A percentile compares a stretch with the other conserved stretches of the same genome.
phyloP scores from a whole-genome alignment of 2,888 invertebrate genomes.

The Dysmachus trigonus region DNA sequence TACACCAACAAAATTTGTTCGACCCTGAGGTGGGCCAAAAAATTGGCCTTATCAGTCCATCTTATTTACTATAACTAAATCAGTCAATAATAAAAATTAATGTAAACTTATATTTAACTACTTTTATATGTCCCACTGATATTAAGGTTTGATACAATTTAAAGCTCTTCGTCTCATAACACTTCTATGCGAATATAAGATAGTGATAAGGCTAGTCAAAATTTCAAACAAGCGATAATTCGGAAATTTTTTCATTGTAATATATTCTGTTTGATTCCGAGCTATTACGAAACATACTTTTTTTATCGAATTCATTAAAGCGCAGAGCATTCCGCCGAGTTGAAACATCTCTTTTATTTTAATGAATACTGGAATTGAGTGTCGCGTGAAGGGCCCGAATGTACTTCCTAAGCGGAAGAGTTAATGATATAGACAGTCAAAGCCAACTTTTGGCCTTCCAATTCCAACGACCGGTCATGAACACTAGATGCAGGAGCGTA shows the following conservation, averaged over 20 bases:
- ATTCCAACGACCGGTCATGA: neutral
- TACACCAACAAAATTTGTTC: too few relatives aligned
- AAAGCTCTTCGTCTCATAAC: too few relatives aligned
- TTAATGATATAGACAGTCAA: neutral
- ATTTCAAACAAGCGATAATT: too few relatives aligned
- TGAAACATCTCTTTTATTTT: neutral
- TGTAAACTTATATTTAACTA: too few relatives aligned
- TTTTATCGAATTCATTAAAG: neutral
- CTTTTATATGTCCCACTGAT: too few relatives aligned
- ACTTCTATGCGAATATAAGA: too few relatives aligned
- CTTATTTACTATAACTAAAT: too few relatives aligned
- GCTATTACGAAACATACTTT: neutral
- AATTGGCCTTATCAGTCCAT: too few relatives aligned
- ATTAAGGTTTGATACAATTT: too few relatives aligned
- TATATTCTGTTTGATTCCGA: neutral
- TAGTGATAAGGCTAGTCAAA: too few relatives aligned
- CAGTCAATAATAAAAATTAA: too few relatives aligned
- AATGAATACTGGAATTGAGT: neutral
- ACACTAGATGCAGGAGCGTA: neutral
- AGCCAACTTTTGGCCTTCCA: neutral
- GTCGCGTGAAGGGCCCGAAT: neutral
- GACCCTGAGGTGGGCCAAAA: too few relatives aligned
- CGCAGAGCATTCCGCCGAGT: neutral
- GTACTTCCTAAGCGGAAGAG: neutral
- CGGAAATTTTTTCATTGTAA: neutral